These are phyloP conservation scores for Laupala kohalensis DNA, from an alignment of 1,140 invertebrate species.

Conservation along the genomic window DNA sequence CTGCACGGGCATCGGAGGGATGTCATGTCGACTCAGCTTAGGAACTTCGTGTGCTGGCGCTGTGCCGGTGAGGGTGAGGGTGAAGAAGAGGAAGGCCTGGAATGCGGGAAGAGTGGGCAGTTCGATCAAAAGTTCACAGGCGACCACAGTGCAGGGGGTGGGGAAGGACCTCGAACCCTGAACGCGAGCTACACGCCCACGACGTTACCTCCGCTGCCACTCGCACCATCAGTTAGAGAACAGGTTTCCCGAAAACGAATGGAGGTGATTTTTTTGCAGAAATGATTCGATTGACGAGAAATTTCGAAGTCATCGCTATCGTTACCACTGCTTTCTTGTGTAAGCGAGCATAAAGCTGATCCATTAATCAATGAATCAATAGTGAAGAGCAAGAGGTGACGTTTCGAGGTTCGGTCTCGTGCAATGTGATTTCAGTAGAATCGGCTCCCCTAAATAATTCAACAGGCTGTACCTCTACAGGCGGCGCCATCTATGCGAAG, in stretches of 20 bases:
- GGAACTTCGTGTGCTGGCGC: not conserved
- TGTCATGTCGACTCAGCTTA: not conserved
- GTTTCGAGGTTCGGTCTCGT: not conserved
- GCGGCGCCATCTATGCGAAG: not conserved
- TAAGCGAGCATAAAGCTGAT: not conserved
- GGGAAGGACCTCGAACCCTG: too few relatives aligned
- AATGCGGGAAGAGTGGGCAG: not conserved
- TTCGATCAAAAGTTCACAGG: not conserved
- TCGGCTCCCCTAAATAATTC: not conserved
- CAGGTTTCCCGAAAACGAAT: not conserved
- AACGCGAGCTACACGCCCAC: too few relatives aligned
- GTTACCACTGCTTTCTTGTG: not conserved
- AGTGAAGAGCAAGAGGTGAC: not conserved
- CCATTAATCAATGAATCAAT: not conserved
- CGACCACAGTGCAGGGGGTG: too few relatives aligned
- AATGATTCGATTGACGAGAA: not conserved
- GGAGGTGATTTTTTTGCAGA: not conserved
- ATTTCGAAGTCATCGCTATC: not conserved
- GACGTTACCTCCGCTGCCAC: too few relatives aligned
- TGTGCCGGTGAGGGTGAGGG: not conserved
- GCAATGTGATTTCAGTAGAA: not conserved
- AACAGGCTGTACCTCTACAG: not conserved
- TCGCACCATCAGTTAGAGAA: not conserved
- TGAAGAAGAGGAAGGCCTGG: not conserved
- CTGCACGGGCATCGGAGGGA: not conserved